Evolutionary conservation across 2,888 invertebrate genomes (phyloP), one percentile per base, ranked within the genome.

Genomic region (Stegophylla sp.): DNA sequence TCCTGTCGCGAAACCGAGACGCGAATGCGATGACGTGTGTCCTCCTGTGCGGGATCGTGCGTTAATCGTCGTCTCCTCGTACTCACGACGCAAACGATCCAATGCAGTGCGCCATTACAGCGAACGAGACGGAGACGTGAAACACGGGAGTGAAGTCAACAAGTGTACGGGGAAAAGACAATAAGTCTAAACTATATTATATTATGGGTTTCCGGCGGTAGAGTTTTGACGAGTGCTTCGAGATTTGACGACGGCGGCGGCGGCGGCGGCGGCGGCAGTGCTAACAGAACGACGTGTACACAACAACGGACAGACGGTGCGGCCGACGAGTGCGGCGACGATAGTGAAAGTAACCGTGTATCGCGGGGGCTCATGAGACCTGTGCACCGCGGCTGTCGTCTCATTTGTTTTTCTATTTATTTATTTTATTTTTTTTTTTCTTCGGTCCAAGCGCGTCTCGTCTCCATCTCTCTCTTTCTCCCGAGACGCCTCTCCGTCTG

Each of bases 291-390:
- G 61, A 48, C 61, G 61, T 72, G 72, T 56, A n/a, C n/a, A n/a
- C n/a, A n/a, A n/a, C n/a, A 56, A 23, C 56, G 23, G 72, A 56
- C n/a, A 20, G 74, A 74, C 74, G 74, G 26, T 73, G 53, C 34
- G 66, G 43, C 45, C 66, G 15, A 45, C 69, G 56, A 59, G 69
- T 67, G 66, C 76, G 76, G n/a, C 28, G 69, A 48, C 77, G 67
- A 79, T 69, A 79, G 77, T 79, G 77, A 79, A 79, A 79, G 77
- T 79, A 66, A 34, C 7, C 34, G 15, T 20, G 13, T 66, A 67
- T 59, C 67, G 77, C 77, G 59, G 41, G 77, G 67, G 74, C 63
- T 75, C 61, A 41, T 34, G 20, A 34, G 56, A 23, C 56, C n/a
- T n/a, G n/a, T n/a, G n/a, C n/a, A n/a, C n/a, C 20, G 3, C 12